A percentile compares a stretch with the other conserved stretches of the same genome.
Conservation (phyloP, 1,140 invertebrate species). For the Zaprionus capensis region DNA sequence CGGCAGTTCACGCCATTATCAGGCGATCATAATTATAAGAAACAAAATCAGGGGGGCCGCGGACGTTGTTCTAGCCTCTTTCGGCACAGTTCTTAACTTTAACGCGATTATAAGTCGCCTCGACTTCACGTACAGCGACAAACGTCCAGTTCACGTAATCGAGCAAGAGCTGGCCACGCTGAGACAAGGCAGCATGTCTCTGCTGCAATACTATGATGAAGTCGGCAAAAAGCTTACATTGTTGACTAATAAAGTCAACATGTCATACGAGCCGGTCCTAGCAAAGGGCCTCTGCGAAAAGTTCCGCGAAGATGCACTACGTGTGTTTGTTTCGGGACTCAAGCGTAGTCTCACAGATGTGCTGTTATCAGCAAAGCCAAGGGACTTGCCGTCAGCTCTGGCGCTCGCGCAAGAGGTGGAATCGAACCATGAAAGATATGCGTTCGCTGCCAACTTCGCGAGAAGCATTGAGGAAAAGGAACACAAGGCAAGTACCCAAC, state of each 20-base stretch:
- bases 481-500: neutral
- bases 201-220: slow-evolving; percentile 37
- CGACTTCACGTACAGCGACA: slow-evolving; percentile 43
- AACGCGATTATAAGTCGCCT: slow-evolving; percentile 45
- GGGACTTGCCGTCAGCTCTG: neutral
- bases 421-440: neutral
- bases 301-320: neutral
- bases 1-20: slow-evolving; percentile 34
- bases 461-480: neutral
- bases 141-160: slow-evolving; percentile 39
- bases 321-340: neutral
- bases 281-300: neutral
- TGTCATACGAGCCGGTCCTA: slow-evolving; percentile 17
- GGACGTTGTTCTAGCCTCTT: slow-evolving; percentile 33
- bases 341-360: neutral
- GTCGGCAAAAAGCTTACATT: slow-evolving; percentile 32
- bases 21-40: slow-evolving; percentile 24
- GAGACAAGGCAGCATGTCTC: slow-evolving; percentile 9
- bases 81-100: slow-evolving; percentile 44
- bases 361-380: neutral
- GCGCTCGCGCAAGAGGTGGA: neutral
- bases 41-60: slow-evolving; percentile 25
- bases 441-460: neutral
- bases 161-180: slow-evolving; percentile 38
- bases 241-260: slow-evolving; percentile 43